Percentiles rank a stretch among this genome's conserved stretches.
Conservation (phyloP, 2,113 vertebrate species). For the Amazona vittata region DNA sequence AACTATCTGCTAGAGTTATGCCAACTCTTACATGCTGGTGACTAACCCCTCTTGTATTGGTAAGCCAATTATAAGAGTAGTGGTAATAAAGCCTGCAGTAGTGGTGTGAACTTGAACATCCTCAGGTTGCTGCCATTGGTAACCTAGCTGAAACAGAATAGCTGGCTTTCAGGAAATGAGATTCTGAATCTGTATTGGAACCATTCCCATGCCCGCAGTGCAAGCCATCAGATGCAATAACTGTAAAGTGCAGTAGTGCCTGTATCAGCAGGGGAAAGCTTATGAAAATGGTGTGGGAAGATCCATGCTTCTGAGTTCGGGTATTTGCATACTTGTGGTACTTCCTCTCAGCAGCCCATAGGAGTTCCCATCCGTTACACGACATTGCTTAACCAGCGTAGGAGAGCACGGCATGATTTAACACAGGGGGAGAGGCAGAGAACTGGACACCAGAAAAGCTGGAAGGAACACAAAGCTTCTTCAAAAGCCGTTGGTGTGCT, state of each 20-base stretch:
- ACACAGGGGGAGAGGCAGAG: background rate
- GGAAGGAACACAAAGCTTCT: background rate
- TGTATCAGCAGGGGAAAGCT: background rate
- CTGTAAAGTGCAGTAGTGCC: rapidly evolving
- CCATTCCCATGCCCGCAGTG: background rate
- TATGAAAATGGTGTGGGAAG: background rate
- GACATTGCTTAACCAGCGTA: too few species aligned
- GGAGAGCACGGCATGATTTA: rapidly evolving
- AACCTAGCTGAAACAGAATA: background rate
- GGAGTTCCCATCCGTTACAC: rapidly evolving
- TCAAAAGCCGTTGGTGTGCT: background rate
- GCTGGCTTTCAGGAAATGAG: background rate
- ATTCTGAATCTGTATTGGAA: background rate
- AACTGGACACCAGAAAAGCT: background rate
- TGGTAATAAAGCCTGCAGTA: background rate
- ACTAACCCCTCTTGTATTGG: background rate
- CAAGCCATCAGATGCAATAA: background rate
- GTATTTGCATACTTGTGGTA: background rate
- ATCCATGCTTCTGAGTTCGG: background rate
- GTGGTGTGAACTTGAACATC: background rate
- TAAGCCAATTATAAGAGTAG: background rate
- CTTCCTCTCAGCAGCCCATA: background rate
- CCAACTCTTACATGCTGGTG: background rate
- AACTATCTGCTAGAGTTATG: background rate
- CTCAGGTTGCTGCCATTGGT: background rate